Evolutionary conservation across 1,140 invertebrate species (phyloP), one percentile per base, ranked within the genome.

Genomic region (Meloidogyne hapla): DNA sequence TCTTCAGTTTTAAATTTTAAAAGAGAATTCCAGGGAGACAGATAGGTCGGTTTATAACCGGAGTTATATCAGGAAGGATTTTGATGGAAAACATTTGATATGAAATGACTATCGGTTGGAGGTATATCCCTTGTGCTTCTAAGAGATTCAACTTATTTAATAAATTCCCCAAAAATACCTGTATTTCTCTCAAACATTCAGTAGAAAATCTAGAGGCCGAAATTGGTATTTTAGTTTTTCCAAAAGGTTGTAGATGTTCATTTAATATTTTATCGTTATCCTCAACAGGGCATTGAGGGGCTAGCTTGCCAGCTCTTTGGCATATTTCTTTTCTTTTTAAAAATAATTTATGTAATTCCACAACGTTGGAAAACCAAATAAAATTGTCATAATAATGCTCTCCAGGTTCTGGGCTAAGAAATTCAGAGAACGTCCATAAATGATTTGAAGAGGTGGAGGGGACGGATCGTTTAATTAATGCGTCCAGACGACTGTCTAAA

Each of bases 111-210:
- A n/a, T n/a, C n/a, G n/a, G n/a, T n/a, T n/a, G n/a, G n/a, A n/a
- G n/a, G n/a, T n/a, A n/a, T n/a, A n/a, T n/a, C n/a, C n/a, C n/a
- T n/a, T n/a, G n/a, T n/a, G n/a, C n/a, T n/a, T n/a, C n/a, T n/a
- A n/a, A n/a, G n/a, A n/a, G n/a, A n/a, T 33, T 8, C 33, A 8
- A 6, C 4, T 33, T 33, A 33, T 33, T 33, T 6, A 33, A 6
- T 25, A 12, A 40, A 5, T 42, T 21, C 25, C 8, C 23, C n/a
- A 62, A 48, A 12, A 5, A 6, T 26, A 48, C 62, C 40, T 67
- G 33, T 21, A 77, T 38, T 77, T 77, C 76, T 15, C 76, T 21
- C 15, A 66, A 61, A 45, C 76, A 77, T 38, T 68, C 73, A 45
- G 67, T 68, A 8, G 76, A 77, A 23, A 77, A 42, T 1, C 42